Percentiles rank a stretch among this genome's conserved stretches.
Evolutionary conservation across 2,113 vertebrate species (phyloP).

Genomic region (Daboia siamensis): DNA sequence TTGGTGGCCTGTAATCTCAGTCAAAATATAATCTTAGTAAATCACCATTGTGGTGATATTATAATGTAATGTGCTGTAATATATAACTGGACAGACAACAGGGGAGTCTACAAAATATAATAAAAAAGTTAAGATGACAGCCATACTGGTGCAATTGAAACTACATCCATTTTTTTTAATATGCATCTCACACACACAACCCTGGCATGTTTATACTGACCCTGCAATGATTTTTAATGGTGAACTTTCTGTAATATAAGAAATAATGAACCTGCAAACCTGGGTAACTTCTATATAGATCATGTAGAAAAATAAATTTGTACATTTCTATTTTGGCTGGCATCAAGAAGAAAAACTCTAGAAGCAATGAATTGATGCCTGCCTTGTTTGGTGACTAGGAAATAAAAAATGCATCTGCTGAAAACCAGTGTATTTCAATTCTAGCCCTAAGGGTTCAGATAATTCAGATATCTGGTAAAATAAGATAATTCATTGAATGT

Average conservation of each 20-base stretch:
- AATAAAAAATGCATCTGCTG: background rate
- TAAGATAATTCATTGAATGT: background rate
- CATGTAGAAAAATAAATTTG: background rate
- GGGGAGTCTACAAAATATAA: background rate
- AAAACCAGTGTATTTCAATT: background rate
- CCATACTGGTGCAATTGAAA: background rate
- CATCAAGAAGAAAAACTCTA: background rate
- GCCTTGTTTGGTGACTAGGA: background rate
- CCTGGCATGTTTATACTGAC: background rate
- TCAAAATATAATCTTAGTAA: background rate
- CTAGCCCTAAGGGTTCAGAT: background rate
- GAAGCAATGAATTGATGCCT: background rate
- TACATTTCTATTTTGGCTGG: background rate
- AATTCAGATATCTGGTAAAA: background rate
- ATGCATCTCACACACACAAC: background rate
- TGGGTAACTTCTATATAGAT: background rate
- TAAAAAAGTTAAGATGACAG: background rate
- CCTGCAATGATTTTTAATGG: background rate
- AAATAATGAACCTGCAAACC: background rate
- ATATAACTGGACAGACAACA: background rate
- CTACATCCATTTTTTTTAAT: background rate
- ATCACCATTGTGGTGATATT: background rate
- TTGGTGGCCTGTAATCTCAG: background rate
- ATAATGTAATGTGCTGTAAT: background rate
- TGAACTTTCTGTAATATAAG: background rate